A percentile compares a stretch with the other conserved stretches of the same genome.
Conservation (phyloP, 2,113 vertebrate genomes). For the Emydura subglobosa region DNA sequence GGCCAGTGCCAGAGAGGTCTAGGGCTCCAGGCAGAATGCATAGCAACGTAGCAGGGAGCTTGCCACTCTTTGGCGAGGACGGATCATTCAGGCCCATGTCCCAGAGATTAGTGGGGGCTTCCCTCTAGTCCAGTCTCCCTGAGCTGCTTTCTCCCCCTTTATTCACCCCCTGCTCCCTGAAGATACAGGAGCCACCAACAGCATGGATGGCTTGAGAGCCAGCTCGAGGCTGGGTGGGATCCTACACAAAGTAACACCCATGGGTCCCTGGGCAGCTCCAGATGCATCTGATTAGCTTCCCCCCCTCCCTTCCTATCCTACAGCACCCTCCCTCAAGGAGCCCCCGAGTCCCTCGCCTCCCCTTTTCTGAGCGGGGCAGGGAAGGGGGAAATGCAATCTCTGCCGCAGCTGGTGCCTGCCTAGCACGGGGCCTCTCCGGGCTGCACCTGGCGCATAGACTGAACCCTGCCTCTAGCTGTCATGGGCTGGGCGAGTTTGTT, state of each 20-base stretch:
- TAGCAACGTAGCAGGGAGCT: background rate
- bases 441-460: background rate
- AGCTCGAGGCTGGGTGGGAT: background rate
- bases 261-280: background rate
- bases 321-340: background rate
- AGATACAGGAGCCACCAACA: background rate
- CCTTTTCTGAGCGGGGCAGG: background rate
- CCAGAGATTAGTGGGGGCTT: background rate
- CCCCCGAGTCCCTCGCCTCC: background rate
- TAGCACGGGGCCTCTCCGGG: background rate
- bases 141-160: background rate
- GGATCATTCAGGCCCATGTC: background rate
- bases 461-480: background rate
- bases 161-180: background rate
- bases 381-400: no score
- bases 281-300: background rate
- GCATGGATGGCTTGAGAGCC: background rate
- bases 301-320: background rate
- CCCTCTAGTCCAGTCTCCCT: background rate
- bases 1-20: background rate
- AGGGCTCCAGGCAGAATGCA: background rate
- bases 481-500: background rate
- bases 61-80: background rate
- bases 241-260: background rate
- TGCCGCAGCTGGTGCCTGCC: background rate